Percentiles rank a stretch among this genome's conserved stretches.
Conservation (phyloP, 2,888 invertebrate genomes). For the Clostera curtula region DNA sequence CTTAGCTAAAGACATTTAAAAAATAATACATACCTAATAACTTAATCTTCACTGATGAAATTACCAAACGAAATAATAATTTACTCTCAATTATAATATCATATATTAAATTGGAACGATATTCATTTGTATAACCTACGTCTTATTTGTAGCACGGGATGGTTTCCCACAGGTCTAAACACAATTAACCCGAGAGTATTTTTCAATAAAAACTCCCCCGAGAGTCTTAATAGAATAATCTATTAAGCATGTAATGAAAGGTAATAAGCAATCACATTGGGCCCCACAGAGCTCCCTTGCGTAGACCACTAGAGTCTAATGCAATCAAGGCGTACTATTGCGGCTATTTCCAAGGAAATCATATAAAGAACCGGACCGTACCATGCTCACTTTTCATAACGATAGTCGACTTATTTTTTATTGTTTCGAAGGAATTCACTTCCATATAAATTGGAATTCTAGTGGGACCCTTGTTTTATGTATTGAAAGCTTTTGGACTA, state of each 20-base stretch:
- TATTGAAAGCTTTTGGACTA: too few species aligned
- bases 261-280: constrained; percentile 30
- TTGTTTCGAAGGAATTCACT: constrained; percentile 7
- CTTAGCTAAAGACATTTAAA: too few species aligned
- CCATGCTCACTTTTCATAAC: constrained; percentile 28
- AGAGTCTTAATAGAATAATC: constrained; percentile 16
- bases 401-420: constrained; percentile 35
- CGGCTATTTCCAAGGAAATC: constrained; percentile 46
- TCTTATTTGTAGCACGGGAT: too few species aligned
- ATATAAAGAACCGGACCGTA: constrained; percentile 34
- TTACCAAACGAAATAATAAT: too few species aligned
- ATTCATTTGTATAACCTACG: too few species aligned
- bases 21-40: too few species aligned
- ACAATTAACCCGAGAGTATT: background rate
- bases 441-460: constrained; percentile 1
- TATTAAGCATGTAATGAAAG: constrained; percentile 24
- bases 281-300: constrained; percentile 26
- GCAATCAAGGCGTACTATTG: constrained; percentile 42
- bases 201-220: background rate
- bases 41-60: too few species aligned
- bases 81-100: too few species aligned
- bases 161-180: too few species aligned
- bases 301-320: constrained; percentile 35
- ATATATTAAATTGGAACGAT: too few species aligned
- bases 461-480: constrained; percentile 1